A percentile compares a stretch with the other conserved stretches of the same genome.
phyloP scores from a whole-genome alignment of 2,888 invertebrate genomes.

The Ophion slaviceki region DNA sequence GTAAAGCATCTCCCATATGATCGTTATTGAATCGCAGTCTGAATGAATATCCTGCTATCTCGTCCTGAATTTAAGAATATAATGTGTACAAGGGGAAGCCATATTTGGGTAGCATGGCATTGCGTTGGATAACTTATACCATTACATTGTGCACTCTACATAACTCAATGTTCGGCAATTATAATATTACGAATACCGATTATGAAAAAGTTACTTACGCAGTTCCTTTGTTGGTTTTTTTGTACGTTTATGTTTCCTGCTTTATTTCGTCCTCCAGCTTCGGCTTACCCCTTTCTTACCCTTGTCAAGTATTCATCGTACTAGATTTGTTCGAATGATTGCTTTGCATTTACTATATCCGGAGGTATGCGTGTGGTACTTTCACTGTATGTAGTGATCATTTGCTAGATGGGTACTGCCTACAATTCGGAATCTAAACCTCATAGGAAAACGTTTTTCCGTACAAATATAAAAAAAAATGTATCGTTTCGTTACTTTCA shows the following conservation, averaged over 20 bases:
- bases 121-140: neutral
- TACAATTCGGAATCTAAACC: neutral
- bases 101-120: neutral
- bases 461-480: neutral
- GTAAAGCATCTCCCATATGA: neutral
- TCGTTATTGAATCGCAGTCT: neutral
- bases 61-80: neutral
- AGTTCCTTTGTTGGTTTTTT: neutral
- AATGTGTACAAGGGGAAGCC: neutral
- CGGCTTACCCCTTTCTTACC: neutral
- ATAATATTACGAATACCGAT: neutral
- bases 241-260: neutral
- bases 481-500: neutral
- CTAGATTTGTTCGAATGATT: neutral
- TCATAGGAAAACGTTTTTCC: neutral
- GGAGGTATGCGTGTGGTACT: neutral
- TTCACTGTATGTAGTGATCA: neutral
- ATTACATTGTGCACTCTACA: neutral
- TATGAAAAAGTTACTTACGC: neutral
- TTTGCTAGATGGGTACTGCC: neutral
- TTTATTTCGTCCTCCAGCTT: neutral
- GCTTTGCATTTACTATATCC: neutral
- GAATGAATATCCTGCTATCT: neutral
- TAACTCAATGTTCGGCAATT: neutral
- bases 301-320: neutral